Base-by-base conservation (phyloP, 2,888 invertebrate genomes). In the Cantharis nigra region DNA sequence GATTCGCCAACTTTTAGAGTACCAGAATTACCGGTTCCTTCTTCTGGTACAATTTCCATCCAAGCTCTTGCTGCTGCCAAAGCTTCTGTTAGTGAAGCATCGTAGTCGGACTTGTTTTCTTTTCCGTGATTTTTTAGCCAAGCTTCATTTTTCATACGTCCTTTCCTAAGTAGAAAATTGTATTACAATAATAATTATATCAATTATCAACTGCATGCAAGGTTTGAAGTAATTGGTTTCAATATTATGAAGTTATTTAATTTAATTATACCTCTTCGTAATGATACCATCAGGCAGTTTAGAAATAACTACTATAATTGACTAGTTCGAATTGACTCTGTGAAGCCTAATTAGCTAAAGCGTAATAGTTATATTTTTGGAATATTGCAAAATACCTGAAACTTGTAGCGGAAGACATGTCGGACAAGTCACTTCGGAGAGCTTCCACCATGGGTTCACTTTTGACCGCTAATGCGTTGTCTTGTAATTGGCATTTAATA, bases 1-100 rank as follows among this genome's bases (percentile, higher is more conserved):
- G 92, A 91, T 86, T 94, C 93, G 11, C 94, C 94, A 70, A 94
- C 94, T 87, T 93, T 92, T 9, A 94, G 92, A 4, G 91, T 91
- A 11, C 89, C 90, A 0, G 90, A 90, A 80, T 91, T 91, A 30
- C 74, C 80, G 70, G 82, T 84, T 11, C 83, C 82, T 11, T 85
- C 83, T 78, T 86, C 86, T 9, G 88, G 86, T 65, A 85, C 80
- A 70, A 95, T 90, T 84, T 94, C 94, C 90, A 95, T 91, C 94
- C 94, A 94, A 64, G 94, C 93, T 71, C 93, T 89, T 0, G 94
- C 92, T 10, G 87, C 86, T 23, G 82, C 81, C 70, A 84, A 81
- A 69, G 82, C 82, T 76, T 83, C 83, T 11, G 79, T 75, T 69
- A 84, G 75, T 72, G 83, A 79, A 10, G 75, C 73, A 69, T 72